phyloP scores from a whole-genome alignment of 2,113 vertebrate species.

The Sceloporus tristichus region DNA sequence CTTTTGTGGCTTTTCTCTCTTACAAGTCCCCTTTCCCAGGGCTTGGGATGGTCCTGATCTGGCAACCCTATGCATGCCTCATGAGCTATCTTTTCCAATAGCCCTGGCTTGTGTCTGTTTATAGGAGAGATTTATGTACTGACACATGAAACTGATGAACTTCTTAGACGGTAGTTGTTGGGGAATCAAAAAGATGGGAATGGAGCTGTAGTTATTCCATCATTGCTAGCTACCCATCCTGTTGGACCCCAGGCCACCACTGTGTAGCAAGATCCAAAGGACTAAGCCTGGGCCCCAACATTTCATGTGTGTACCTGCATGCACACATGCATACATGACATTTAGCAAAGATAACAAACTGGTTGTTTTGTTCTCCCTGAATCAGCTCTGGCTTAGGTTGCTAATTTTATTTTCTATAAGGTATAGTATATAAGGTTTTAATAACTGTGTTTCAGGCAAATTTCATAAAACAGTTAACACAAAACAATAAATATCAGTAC shows the following conservation, averaged over 20 bases:
- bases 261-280: not conserved
- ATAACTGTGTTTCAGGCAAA: not conserved
- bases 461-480: not conserved
- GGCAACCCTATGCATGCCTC: no score
- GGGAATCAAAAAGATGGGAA: no score
- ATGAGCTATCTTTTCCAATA: not conserved
- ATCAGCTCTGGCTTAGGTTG: constrained; percentile 6
- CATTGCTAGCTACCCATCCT: no score
- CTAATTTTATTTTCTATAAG: not conserved
- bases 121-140: no score
- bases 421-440: not conserved
- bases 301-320: not conserved
- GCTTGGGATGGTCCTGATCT: no score
- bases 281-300: not conserved
- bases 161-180: no score
- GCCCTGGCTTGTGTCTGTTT: not conserved
- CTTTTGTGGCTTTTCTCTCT: no score
- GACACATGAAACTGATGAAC: no score
- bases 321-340: not conserved
- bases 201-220: no score
- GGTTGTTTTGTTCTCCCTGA: not conserved
- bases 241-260: no score
- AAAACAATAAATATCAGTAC: not conserved
- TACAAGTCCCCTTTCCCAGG: no score
- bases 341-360: not conserved